Conservation (phyloP, 2,888 invertebrate genomes). For the Diaprepes abbreviatus region DNA sequence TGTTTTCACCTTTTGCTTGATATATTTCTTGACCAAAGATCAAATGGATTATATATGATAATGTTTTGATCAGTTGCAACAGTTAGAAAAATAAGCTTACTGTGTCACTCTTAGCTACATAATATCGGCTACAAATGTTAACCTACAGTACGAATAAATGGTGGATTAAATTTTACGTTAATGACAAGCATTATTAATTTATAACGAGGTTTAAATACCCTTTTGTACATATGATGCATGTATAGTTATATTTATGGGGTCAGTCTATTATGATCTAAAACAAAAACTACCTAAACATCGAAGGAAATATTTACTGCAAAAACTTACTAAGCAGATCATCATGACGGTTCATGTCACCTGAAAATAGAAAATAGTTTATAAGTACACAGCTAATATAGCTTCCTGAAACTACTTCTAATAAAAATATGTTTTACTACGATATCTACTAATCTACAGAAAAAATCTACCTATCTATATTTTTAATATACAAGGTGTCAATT, state of each 20-base stretch:
- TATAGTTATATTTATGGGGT: slow-evolving; percentile 19
- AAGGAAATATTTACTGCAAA: slow-evolving; percentile 38
- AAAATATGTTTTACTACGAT: background rate
- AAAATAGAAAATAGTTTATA: slow-evolving; percentile 62
- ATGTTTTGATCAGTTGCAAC: too few species aligned
- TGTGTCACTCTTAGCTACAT: background rate
- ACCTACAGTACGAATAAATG: background rate
- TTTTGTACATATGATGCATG: slow-evolving; percentile 53
- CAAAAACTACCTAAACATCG: slow-evolving; percentile 13
- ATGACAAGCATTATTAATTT: background rate
- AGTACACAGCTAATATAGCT: background rate
- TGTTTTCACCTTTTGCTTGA: too few species aligned
- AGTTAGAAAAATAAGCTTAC: too few species aligned
- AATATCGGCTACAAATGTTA: background rate
- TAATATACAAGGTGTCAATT: too few species aligned
- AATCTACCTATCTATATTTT: too few species aligned
- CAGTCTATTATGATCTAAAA: slow-evolving; percentile 16
- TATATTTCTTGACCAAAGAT: too few species aligned
- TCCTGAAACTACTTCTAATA: background rate
- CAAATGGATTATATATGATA: too few species aligned
- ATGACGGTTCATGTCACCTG: slow-evolving; percentile 82
- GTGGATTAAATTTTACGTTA: background rate
- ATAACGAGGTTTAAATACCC: slow-evolving; percentile 38
- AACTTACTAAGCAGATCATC: slow-evolving; percentile 84
- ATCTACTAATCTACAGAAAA: background rate